Evolutionary conservation across 2,113 vertebrate genomes (phyloP).

Genomic region (Ornithorhynchus anatinus): DNA sequence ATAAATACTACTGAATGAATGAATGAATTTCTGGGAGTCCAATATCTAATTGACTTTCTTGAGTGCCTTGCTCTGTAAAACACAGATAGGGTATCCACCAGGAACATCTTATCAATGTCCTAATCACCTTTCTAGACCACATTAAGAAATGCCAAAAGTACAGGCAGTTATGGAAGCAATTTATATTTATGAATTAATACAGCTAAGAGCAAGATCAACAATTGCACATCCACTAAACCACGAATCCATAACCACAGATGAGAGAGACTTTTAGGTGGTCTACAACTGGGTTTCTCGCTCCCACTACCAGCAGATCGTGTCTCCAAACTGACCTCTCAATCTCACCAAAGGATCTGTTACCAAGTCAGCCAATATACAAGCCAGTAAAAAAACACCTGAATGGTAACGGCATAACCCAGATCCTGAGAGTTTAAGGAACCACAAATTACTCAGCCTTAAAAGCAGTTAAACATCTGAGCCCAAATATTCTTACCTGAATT

Average conservation of each 20-base stretch:
- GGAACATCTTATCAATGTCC: not conserved
- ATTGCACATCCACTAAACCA: not conserved
- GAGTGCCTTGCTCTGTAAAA: not conserved
- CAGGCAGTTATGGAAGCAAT: not conserved
- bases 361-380: not conserved
- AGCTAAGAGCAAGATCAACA: not conserved
- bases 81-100: not conserved
- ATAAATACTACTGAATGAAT: too few relatives aligned
- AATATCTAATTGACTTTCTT: not conserved
- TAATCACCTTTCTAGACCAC: not conserved
- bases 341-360: not conserved
- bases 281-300: not conserved
- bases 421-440: not conserved
- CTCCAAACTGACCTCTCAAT: too few relatives aligned
- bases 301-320: not conserved
- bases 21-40: too few relatives aligned
- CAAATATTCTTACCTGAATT: too few relatives aligned
- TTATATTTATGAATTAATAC: constrained; percentile 15
- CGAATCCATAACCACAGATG: not conserved
- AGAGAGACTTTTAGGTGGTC: not conserved
- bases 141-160: not conserved
- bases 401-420: not conserved
- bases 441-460: not conserved
- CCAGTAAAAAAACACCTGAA: not conserved
- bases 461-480: too few relatives aligned